Conservation (phyloP, 1,140 invertebrate species). For the Sarcophaga bullata region DNA sequence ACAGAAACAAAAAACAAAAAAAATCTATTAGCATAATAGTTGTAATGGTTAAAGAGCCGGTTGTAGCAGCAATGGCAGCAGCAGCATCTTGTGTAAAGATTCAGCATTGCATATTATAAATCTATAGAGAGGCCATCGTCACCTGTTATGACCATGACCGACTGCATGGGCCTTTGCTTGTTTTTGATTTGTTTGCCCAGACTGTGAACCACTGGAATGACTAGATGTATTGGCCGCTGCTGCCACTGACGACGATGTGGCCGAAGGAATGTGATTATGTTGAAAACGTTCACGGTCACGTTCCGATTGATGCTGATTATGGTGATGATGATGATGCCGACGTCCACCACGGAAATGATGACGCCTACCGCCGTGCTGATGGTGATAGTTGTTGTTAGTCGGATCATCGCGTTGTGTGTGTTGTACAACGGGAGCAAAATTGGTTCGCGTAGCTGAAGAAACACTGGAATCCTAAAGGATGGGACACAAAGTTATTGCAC, state of each 20-base stretch:
- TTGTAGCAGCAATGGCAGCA: conserved; percentile 22
- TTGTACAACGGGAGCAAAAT: conserved; percentile 57
- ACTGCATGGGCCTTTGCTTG: conserved; percentile 59
- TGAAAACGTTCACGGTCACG: conserved; percentile 50
- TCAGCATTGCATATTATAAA: not conserved
- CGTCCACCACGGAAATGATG: conserved; percentile 59
- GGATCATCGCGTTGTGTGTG: conserved; percentile 56
- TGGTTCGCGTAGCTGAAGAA: conserved; percentile 34
- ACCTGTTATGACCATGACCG: conserved; percentile 58
- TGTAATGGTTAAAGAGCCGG: conserved; percentile 22
- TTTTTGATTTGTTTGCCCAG: conserved; percentile 41
- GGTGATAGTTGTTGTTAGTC: conserved; percentile 63
- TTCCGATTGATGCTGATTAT: conserved; percentile 50
- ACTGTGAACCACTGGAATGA: conserved; percentile 34
- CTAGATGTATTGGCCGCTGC: conserved; percentile 2
- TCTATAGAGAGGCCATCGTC: conserved; percentile 54
- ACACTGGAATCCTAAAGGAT: conserved; percentile 3
- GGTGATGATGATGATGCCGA: conserved; percentile 60
- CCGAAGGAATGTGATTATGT: conserved; percentile 45
- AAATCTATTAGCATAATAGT: conserved; percentile 23
- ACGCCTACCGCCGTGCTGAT: conserved; percentile 53
- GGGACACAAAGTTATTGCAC: too few species aligned
- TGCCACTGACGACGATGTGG: conserved; percentile 13
- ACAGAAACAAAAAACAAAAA: conserved; percentile 7
- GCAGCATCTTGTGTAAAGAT: conserved; percentile 49